Base-by-base conservation (phyloP, 2,113 vertebrate genomes). In the Eudorcas thomsonii region DNA sequence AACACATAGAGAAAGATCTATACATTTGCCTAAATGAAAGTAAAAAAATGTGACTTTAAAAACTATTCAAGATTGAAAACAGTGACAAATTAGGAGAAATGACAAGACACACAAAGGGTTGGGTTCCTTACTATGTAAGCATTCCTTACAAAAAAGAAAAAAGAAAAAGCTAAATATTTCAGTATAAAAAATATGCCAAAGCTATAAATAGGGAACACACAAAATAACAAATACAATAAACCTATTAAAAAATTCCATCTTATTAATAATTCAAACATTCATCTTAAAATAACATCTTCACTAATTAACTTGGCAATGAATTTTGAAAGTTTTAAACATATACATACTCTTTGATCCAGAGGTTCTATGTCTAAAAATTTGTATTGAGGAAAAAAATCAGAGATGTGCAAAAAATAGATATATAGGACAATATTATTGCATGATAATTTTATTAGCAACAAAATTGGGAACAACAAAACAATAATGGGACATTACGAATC, bases 371-470 rank as follows among this genome's bases (percentile, higher is more conserved):
- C 45, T 85, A 10, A n/a, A 96, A 74, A 26, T 67, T 86, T 91
- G 7, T n/a, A 36, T 57, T 74, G 74, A 96, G 48, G 55, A 90
- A 94, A 84, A 84, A 80, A 89, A 71, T 87, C 50, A 83, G 33
- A 39, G 25, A 67, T 57, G 6, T 97, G 50, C 11, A 85, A 95
- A 71, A 97, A 78, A 82, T 26, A 86, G 52, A 50, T n/a, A 48
- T 88, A 28, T 89, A 50, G 17, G 84, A 93, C 84, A 93, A 89
- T 89, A 92, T 39, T 91, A 93, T 25, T 78, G 25, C 19, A 88
- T 62, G 25, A 12, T 90, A 89, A 80, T 95, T 97, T 96, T 90
- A 97, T 88, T 62, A 60, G 48, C 59, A 92, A 95, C 33, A 74
- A 88, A 74, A 91, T 33, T 90, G 50, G 23, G 90, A 91, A 91